phyloP scores from a whole-genome alignment of 1,140 invertebrate species.

The Araneus ventricosus region DNA sequence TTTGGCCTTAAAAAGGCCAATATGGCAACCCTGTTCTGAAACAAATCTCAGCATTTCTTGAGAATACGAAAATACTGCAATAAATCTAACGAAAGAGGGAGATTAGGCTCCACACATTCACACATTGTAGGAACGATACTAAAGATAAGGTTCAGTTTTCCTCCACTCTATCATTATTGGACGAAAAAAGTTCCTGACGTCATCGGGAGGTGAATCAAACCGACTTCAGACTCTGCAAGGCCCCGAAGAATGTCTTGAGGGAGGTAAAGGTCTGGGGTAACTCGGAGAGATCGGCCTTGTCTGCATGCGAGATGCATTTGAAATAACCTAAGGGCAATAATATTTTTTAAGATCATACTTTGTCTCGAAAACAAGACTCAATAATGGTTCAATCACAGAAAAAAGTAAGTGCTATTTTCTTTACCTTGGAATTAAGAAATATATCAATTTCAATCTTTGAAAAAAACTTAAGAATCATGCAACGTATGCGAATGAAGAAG shows the following conservation, averaged over 20 bases:
- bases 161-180: background rate
- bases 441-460: too few relatives aligned
- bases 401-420: background rate
- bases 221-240: background rate
- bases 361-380: background rate
- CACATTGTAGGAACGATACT: background rate
- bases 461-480: too few relatives aligned
- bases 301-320: background rate
- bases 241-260: background rate
- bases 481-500: too few relatives aligned
- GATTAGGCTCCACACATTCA: background rate
- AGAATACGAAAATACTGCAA: background rate
- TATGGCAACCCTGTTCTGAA: too few relatives aligned
- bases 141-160: constrained; percentile 26
- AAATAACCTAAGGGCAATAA: background rate
- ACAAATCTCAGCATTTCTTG: background rate
- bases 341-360: background rate
- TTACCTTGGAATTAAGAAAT: background rate
- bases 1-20: too few relatives aligned
- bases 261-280: background rate
- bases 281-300: background rate
- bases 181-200: background rate
- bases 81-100: background rate
- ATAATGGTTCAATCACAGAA: background rate
- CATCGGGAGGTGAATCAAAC: constrained; percentile 13